These are phyloP conservation scores for Beris chalybata DNA, from an alignment of 2,888 invertebrate species.

Conservation along the genomic window DNA sequence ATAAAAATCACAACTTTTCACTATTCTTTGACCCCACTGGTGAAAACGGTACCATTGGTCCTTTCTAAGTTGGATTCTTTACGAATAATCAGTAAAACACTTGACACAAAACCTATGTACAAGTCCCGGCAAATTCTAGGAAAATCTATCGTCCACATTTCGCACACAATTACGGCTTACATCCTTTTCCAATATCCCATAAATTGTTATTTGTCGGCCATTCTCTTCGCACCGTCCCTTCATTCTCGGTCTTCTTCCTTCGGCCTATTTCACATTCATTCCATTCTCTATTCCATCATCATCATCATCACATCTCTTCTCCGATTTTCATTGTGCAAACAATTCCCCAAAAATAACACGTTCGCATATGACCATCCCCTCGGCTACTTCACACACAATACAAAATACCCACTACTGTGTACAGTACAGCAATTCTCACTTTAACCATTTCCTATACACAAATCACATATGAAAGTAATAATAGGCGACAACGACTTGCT, in stretches of 20 bases:
- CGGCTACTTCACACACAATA: slow-evolving; percentile 5
- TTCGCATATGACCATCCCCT: slow-evolving; percentile 29
- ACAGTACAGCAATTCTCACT: slow-evolving; percentile 38
- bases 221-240: slow-evolving; percentile 22
- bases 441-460: slow-evolving; percentile 37
- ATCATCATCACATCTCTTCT: slow-evolving; percentile 1
- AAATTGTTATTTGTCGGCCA: slow-evolving; percentile 27
- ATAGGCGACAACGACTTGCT: slow-evolving; percentile 34
- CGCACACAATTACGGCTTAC: slow-evolving; percentile 9
- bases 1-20: too few relatives aligned
- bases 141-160: not conserved
- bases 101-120: too few relatives aligned
- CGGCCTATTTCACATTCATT: slow-evolving; percentile 8
- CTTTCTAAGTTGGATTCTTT: too few relatives aligned
- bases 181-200: slow-evolving; percentile 31
- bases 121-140: too few relatives aligned
- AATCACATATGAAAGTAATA: slow-evolving; percentile 38
- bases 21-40: too few relatives aligned
- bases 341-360: slow-evolving; percentile 35
- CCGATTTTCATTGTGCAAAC: slow-evolving; percentile 30
- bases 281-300: slow-evolving; percentile 18
- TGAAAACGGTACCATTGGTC: too few relatives aligned
- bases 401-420: slow-evolving; percentile 30
- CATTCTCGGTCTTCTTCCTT: too few relatives aligned
- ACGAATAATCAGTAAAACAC: too few relatives aligned